A percentile compares a stretch with the other conserved stretches of the same genome.
Conservation (phyloP, 2,888 invertebrate species). For the Trachelus stipa region DNA sequence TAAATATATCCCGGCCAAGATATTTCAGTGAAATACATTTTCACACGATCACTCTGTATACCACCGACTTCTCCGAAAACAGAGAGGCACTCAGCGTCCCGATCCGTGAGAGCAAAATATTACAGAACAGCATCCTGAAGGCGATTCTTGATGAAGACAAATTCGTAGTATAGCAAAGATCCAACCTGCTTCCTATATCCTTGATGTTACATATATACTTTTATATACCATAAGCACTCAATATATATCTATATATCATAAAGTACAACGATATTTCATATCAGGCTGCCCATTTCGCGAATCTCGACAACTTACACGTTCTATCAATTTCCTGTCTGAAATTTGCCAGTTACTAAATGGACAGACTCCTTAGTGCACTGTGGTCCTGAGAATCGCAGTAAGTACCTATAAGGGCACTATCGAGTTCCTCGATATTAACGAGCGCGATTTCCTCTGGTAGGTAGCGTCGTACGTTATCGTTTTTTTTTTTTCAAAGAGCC, state of each 20-base stretch:
- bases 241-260: neutral
- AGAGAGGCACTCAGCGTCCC: neutral
- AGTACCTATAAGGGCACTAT: neutral
- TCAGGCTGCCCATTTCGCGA: neutral
- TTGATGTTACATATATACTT: neutral
- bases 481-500: neutral
- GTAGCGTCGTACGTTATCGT: neutral
- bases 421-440: neutral
- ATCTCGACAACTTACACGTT: neutral
- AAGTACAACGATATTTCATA: slow-evolving; percentile 4
- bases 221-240: neutral
- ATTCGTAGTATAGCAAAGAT: neutral
- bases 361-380: neutral
- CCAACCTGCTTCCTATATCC: neutral
- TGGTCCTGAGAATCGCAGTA: neutral
- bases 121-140: neutral
- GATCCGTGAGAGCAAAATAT: neutral
- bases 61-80: neutral
- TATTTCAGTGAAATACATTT: neutral
- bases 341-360: neutral
- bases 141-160: slow-evolving; percentile 2
- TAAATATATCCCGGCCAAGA: too few relatives aligned
- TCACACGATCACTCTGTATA: neutral
- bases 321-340: slow-evolving; percentile 6
- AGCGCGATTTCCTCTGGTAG: neutral